These are phyloP conservation scores for Hemitrygon akajei DNA, from an alignment of 2,797 vertebrate species.

Conservation along the genomic window DNA sequence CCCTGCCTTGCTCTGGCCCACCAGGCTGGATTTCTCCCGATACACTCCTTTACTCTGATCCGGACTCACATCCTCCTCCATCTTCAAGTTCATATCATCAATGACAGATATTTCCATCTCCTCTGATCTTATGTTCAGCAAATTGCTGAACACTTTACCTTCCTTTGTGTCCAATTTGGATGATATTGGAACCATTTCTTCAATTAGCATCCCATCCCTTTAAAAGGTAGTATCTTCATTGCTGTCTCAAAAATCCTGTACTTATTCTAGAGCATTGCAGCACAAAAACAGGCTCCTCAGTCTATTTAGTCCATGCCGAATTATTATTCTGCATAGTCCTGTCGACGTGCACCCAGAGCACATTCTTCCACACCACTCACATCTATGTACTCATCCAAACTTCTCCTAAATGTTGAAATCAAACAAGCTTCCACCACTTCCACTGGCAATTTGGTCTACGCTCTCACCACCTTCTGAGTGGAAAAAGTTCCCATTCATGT, in stretches of 20 bases:
- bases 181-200: background rate
- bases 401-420: too few relatives aligned
- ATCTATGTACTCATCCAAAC: too few relatives aligned
- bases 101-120: background rate
- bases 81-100: background rate
- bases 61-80: background rate
- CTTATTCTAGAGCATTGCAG: too few relatives aligned
- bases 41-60: background rate
- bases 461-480: too few relatives aligned
- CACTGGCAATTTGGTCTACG: too few relatives aligned
- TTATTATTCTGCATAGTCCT: too few relatives aligned
- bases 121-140: background rate
- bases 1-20: background rate
- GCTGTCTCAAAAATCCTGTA: background rate
- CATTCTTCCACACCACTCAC: too few relatives aligned
- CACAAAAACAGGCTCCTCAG: too few relatives aligned
- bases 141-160: background rate
- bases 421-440: too few relatives aligned
- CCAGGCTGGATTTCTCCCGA: background rate
- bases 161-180: background rate
- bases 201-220: background rate
- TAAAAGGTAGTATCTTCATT: background rate
- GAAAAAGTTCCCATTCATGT: too few relatives aligned
- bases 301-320: too few relatives aligned
- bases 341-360: too few relatives aligned